A percentile compares a stretch with the other conserved stretches of the same genome.
Conservation (phyloP, 2,797 vertebrate species). For the Ispidina lecontei region DNA sequence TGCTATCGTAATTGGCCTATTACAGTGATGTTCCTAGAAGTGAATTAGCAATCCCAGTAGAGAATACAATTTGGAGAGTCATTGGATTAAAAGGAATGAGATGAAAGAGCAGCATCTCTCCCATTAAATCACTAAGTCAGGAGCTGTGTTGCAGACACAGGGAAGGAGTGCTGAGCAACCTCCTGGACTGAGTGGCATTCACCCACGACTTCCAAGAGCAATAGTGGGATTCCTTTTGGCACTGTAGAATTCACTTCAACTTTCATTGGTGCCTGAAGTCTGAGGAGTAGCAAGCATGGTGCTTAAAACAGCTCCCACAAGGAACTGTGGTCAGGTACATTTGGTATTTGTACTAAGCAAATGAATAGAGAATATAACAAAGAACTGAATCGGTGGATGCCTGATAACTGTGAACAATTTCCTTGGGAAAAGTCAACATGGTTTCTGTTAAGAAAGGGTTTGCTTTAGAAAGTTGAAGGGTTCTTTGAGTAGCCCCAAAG, state of each 20-base stretch:
- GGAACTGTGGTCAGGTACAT: not conserved
- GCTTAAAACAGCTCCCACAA: not conserved
- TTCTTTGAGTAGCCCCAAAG: not conserved
- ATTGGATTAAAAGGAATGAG: conserved; percentile 14
- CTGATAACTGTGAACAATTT: not conserved
- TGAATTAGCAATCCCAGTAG: not conserved
- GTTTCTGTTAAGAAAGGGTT: not conserved
- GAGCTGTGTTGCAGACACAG: not conserved
- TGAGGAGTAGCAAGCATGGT: not conserved
- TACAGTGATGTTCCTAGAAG: not conserved
- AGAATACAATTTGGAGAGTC: not conserved
- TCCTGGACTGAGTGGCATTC: not conserved
- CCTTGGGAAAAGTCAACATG: not conserved
- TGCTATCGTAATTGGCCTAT: not conserved
- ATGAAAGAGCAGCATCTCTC: not conserved
- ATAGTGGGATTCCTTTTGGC: not conserved
- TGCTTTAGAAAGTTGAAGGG: not conserved
- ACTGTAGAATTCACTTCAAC: not conserved
- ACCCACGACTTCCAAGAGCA: not conserved
- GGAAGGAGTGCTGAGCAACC: not conserved
- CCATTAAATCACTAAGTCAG: not conserved
- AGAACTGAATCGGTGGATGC: not conserved
- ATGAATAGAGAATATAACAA: not conserved
- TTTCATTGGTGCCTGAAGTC: not conserved
- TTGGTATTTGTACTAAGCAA: not conserved